These are phyloP conservation scores for Lepidurus couesii DNA, from an alignment of 1,140 invertebrate genomes.

Conservation along the genomic window DNA sequence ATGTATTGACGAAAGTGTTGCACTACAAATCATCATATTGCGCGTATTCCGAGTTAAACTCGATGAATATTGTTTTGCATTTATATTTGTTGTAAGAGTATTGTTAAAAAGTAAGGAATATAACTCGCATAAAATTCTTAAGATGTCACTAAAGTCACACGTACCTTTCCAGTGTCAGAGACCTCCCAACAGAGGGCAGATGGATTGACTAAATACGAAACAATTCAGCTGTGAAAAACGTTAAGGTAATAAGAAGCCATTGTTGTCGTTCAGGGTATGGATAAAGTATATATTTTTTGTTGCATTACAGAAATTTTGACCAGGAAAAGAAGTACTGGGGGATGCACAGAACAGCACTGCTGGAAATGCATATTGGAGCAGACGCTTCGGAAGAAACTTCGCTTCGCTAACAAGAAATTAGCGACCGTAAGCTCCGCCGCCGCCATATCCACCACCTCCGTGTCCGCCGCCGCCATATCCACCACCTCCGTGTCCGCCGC, in stretches of 20 bases:
- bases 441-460: neutral
- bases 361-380: neutral
- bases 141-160: too few species aligned
- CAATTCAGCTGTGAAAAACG: neutral
- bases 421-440: neutral
- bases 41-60: too few species aligned
- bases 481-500: neutral
- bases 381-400: neutral
- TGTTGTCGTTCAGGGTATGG: neutral
- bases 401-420: neutral
- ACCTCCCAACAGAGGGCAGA: too few species aligned
- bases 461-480: neutral
- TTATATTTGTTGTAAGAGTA: too few species aligned
- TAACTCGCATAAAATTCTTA: too few species aligned
- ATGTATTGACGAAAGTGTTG: too few species aligned
- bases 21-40: too few species aligned
- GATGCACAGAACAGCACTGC: conserved; percentile 2
- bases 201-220: neutral
- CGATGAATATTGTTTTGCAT: too few species aligned
- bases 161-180: too few species aligned
- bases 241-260: neutral
- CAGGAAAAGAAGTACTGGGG: conserved; percentile 4
- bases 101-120: too few species aligned
- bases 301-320: neutral
- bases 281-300: neutral